A percentile compares a stretch with the other conserved stretches of the same genome.
phyloP scores from a whole-genome alignment of 1,140 invertebrate genomes.

The Lepidostoma basale region DNA sequence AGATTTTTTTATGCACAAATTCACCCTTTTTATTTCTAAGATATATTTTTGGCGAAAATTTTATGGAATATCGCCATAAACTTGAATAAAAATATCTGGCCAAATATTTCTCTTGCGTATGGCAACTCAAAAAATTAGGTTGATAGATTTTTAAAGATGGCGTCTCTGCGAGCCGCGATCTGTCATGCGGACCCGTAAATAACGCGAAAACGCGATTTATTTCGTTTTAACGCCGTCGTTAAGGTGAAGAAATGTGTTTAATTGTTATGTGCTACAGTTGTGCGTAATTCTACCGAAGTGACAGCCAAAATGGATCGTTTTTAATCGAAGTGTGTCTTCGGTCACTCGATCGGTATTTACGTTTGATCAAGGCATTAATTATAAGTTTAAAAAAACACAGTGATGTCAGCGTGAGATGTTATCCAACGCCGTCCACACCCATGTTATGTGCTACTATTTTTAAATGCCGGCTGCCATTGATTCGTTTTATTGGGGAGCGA shows the following conservation, averaged over 20 bases:
- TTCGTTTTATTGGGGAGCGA: background rate
- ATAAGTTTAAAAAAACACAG: too few species aligned
- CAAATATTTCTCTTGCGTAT: background rate
- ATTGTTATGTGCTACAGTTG: background rate
- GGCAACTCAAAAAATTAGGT: background rate
- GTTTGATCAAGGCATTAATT: background rate
- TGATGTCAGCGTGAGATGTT: slow-evolving; percentile 8
- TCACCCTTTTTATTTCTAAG: too few species aligned
- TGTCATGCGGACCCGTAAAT: background rate
- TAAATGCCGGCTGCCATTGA: background rate
- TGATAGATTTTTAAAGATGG: slow-evolving; percentile 23
- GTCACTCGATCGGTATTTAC: slow-evolving; percentile 7
- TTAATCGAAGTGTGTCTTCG: background rate
- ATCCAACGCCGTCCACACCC: background rate
- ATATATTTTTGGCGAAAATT: too few species aligned
- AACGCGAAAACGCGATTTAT: background rate
- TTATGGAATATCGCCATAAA: too few species aligned
- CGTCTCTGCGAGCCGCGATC: background rate
- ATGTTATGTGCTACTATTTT: background rate
- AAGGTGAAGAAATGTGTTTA: background rate
- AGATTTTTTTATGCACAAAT: too few species aligned
- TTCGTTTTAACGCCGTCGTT: background rate
- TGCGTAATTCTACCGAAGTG: background rate
- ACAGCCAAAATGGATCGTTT: background rate
- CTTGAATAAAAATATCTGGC: background rate